Base-by-base conservation (phyloP, 2,797 vertebrate genomes). In the Geotria australis region DNA sequence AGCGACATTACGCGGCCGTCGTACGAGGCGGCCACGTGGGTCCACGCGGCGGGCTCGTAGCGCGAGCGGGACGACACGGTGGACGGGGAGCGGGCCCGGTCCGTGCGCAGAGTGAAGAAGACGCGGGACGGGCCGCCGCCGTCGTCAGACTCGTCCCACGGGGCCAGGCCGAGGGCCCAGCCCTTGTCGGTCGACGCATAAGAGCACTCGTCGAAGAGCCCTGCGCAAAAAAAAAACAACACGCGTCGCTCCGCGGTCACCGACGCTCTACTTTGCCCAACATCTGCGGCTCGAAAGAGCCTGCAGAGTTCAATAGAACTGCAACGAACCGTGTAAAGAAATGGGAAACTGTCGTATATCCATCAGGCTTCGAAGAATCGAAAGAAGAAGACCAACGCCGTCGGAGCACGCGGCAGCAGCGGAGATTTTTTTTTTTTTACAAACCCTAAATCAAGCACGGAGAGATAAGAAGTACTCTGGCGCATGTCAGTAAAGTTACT, bases 131-230 rank as follows among this genome's bases (percentile, higher is more conserved):
- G 85, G 64, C 80, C n/a, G 51, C 24, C 24, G n/a, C 24, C 24
- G 9, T 2, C 24, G n/a, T 24, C n/a, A 51, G n/a, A 8, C 57
- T 89, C 76, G 68, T 95, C 85, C 60, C 82, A 81, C 65, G 85
- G 64, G 55, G 86, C 77, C 73, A 98, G 88, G 58, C 91, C 91
- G 67, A 98, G 74, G 64, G 85, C 73, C 91, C 91, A 98, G 68
- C 91, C 91, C 64, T 84, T 79, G 71, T 98, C 88, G 60, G 81
- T 81, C 57, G 85, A 86, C 66, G 81, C 82, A 63, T 91, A 93
- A 76, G 89, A 91, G 73, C 89, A 98, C 73, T 95, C 96, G 78
- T 98, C 91, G 65, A 89, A 96, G 15, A 95, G 75, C 65, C 88
- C 91, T 98, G 73, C 2, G 65, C 67, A 65, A 60, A 57, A 61